Evolutionary conservation across 2,113 vertebrate species (phyloP).

Genomic region (Oryzias woworae): DNA sequence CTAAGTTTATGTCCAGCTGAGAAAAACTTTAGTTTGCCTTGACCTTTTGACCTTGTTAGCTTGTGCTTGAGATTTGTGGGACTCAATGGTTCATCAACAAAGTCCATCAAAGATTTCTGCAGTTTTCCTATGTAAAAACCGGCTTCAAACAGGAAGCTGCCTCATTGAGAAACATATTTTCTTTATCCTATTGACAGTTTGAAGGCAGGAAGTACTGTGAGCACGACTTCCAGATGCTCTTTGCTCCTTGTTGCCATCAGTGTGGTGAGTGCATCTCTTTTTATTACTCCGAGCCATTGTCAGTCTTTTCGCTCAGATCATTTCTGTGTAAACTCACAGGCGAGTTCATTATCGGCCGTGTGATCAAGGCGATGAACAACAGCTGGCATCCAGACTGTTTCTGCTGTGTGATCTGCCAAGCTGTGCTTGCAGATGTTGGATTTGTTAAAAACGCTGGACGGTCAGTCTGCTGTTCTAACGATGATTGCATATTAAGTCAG

Average conservation of each 20-base stretch:
- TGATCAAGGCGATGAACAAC: conserved; percentile 99
- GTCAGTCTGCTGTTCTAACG: conserved; percentile 62
- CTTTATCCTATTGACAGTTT: conserved; percentile 81
- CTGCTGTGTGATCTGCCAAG: conserved; percentile 92
- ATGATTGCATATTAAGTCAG: too few species aligned
- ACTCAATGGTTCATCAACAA: too few species aligned
- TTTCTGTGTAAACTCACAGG: conserved; percentile 69
- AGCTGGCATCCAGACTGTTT: conserved; percentile 99
- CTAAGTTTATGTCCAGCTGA: too few species aligned
- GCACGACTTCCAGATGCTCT: conserved; percentile 99
- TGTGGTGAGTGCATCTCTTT: conserved; percentile 85
- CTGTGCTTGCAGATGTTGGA: conserved; percentile 92
- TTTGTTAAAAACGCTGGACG: conserved; percentile 98
- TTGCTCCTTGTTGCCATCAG: conserved; percentile 96
- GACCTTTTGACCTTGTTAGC: too few species aligned
- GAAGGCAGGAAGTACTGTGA: conserved; percentile 98
- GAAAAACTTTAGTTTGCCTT: too few species aligned
- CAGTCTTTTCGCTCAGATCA: neutral
- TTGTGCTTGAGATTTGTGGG: too few species aligned
- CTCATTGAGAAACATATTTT: neutral
- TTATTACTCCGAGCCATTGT: neutral
- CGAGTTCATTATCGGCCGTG: conserved; percentile 96
- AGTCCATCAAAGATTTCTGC: too few species aligned
- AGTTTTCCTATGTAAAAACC: too few species aligned
- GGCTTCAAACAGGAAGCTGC: too few species aligned